Base-by-base conservation (phyloP, 2,888 invertebrate species). In the Ischnus inquisitorius region DNA sequence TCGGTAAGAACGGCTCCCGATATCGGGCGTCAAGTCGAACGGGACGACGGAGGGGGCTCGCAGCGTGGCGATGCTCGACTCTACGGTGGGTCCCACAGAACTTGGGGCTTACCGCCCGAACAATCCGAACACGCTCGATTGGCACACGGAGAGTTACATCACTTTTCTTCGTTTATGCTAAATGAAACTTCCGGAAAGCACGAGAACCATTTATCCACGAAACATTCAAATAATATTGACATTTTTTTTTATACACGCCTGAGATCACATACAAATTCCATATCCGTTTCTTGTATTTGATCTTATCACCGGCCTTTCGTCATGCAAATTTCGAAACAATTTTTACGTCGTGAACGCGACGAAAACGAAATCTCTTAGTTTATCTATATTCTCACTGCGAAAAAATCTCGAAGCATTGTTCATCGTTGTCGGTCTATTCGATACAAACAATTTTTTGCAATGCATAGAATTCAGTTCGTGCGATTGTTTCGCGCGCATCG, bases 11-110 rank as follows among this genome's bases (percentile, higher is more conserved):
- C 83, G 76, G 88, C 85, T 88, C 84, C 88, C 88, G 88, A 91
- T 92, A 89, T 90, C 88, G 84, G 87, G 88, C 87, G 81, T 79
- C 77, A 83, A 87, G 84, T 85, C 82, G 85, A 82, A 87, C 82
- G 81, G 85, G 88, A 83, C 5, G 34, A 34, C 8, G 34, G 34
- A 8, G 34, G 86, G 87, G 78, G 89, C 88, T 89, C 88, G 79
- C 85, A 84, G 54, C 76, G 54, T 71, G 67, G 43, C 62, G 46
- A 64, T 64, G 34, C 60, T 69, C 79, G 22, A 77, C 76, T 81
- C 69, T 62, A 72, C 75, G 71, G 83, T 85, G 81, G 78, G 80
- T 85, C 86, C 54, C 74, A 48, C 43, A 39, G 43, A 3, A 25
- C 78, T 43, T 19, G 39, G 22, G 41, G 65, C 43, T 46, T 16